Evolutionary conservation across 2,888 invertebrate genomes (phyloP).

Genomic region (Erannis defoliaria): DNA sequence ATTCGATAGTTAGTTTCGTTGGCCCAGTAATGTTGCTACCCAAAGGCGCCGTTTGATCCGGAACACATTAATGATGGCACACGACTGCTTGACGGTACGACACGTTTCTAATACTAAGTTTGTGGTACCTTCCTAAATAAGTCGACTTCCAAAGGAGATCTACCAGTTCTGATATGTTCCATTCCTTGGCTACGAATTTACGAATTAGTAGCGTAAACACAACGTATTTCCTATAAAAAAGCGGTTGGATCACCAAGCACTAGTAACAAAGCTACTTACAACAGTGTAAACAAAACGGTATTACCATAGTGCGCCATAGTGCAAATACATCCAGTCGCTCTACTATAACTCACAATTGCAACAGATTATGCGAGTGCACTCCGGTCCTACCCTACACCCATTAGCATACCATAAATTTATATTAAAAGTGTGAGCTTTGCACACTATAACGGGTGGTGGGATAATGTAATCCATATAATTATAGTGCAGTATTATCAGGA

Average conservation of each 20-base stretch:
- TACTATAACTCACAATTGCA: slow-evolving; percentile 42
- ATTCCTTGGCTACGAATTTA: too few species aligned
- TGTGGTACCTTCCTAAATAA: too few species aligned
- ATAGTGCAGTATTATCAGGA: not conserved
- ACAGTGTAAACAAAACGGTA: slow-evolving; percentile 4
- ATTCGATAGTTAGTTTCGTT: too few species aligned
- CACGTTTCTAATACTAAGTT: too few species aligned
- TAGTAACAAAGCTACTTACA: not conserved
- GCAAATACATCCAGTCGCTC: not conserved
- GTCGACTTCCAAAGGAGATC: too few species aligned
- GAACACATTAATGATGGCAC: too few species aligned
- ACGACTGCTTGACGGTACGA: too few species aligned
- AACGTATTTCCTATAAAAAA: not conserved
- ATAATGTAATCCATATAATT: not conserved
- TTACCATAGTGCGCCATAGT: not conserved
- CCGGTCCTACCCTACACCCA: slow-evolving; percentile 39
- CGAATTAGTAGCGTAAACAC: too few species aligned
- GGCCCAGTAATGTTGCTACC: too few species aligned
- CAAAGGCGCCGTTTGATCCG: too few species aligned
- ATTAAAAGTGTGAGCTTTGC: slow-evolving; percentile 37
- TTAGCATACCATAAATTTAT: slow-evolving; percentile 47
- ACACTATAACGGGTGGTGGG: not conserved
- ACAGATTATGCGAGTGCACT: slow-evolving; percentile 37
- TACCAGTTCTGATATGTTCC: too few species aligned
- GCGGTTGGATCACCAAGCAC: too few species aligned